Conservation (phyloP, 2,888 invertebrate species). For the Plebejus melissa region DNA sequence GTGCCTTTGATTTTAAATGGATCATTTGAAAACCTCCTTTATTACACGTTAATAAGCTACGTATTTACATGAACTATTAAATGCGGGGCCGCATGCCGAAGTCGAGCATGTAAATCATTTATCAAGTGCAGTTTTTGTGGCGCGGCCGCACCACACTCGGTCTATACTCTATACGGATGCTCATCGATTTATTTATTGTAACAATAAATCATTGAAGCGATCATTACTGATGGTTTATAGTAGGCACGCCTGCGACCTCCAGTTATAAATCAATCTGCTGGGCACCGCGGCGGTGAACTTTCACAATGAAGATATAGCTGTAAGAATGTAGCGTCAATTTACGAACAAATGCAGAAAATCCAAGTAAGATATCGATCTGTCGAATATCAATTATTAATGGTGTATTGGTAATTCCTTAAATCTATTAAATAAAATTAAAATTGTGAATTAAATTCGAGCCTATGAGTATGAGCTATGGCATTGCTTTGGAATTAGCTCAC, state of each 20-base stretch:
- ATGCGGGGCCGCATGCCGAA: neutral
- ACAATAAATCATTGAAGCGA: slow-evolving; percentile 68
- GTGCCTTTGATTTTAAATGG: slow-evolving; percentile 1
- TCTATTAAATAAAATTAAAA: no score
- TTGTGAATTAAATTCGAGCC: no score
- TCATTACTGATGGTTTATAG: slow-evolving; percentile 73
- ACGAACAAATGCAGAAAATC: neutral
- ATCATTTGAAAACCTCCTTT: slow-evolving; percentile 1
- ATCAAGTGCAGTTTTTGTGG: slow-evolving; percentile 30
- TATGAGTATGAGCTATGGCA: no score
- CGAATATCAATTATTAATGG: neutral
- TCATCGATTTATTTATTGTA: slow-evolving; percentile 66
- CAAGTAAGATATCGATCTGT: neutral
- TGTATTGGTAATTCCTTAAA: no score
- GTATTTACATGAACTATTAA: neutral
- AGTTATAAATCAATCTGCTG: slow-evolving; percentile 53
- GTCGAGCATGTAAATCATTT: slow-evolving; percentile 15
- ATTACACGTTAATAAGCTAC: neutral
- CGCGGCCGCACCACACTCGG: slow-evolving; percentile 34
- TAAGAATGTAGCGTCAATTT: neutral
- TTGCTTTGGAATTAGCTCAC: no score
- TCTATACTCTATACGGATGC: slow-evolving; percentile 48
- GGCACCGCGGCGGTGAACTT: slow-evolving; percentile 36
- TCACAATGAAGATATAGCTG: slow-evolving; percentile 30
- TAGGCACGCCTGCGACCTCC: slow-evolving; percentile 50